Conservation (phyloP, 1,140 invertebrate genomes). For the Calliopsis andreniformis region DNA sequence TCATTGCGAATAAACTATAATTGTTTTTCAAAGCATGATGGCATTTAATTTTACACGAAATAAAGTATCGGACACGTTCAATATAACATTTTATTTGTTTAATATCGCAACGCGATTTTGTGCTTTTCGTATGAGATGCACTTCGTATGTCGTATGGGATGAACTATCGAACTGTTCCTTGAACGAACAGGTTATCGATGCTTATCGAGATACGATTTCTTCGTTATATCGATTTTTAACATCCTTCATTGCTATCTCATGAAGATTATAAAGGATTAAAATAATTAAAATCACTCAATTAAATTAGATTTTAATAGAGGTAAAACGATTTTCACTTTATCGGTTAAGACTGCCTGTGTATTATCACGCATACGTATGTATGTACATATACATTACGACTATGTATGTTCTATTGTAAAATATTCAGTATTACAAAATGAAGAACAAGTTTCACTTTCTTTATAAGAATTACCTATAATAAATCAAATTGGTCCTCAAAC, state of each 20-base stretch:
- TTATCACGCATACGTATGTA: neutral
- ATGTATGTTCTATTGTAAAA: neutral
- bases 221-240: slow-evolving; percentile 26
- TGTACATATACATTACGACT: neutral
- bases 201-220: slow-evolving; percentile 24
- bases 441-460: no score
- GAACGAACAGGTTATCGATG: slow-evolving; percentile 23
- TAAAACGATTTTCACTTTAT: neutral
- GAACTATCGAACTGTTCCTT: slow-evolving; percentile 9
- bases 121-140: neutral
- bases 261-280: neutral
- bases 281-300: neutral
- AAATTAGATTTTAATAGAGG: neutral
- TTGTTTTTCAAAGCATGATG: neutral
- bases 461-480: no score
- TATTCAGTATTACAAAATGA: no score
- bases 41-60: slow-evolving; percentile 8
- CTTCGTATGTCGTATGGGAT: neutral
- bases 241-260: neutral
- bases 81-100: slow-evolving; percentile 18
- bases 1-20: neutral
- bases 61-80: neutral
- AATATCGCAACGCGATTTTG: neutral
- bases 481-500: no score
- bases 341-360: neutral